Conservation (phyloP, 1,140 invertebrate genomes). For the Nasonia giraulti region DNA sequence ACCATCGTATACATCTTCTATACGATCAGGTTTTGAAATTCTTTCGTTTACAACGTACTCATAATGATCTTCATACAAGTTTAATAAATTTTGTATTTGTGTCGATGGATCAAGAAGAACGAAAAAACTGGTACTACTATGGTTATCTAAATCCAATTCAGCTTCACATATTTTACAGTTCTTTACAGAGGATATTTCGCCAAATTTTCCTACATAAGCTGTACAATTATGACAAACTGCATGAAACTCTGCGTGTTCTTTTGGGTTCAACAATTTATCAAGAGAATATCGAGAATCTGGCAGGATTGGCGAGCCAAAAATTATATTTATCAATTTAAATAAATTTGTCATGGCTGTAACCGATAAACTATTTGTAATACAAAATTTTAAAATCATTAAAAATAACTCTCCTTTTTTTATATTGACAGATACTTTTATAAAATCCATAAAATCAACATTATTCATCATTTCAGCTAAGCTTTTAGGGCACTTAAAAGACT, state of each 20-base stretch:
- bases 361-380: slow-evolving; percentile 20
- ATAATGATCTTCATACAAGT: neutral
- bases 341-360: slow-evolving; percentile 20
- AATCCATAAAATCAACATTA: slow-evolving; percentile 5
- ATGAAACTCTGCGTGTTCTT: slow-evolving; percentile 17
- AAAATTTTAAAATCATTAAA: slow-evolving; percentile 35
- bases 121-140: slow-evolving; percentile 9
- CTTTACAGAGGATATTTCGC: neutral
- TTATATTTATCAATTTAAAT: slow-evolving; percentile 30
- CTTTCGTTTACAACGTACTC: neutral
- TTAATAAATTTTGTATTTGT: slow-evolving; percentile 25
- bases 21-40: neutral
- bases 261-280: slow-evolving; percentile 25
- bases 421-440: neutral
- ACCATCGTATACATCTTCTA: slow-evolving; percentile 38
- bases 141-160: neutral
- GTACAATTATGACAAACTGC: slow-evolving; percentile 36
- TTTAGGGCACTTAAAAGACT: neutral
- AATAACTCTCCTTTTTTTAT: slow-evolving; percentile 15
- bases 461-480: neutral
- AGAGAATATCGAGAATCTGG: slow-evolving; percentile 14
- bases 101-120: slow-evolving; percentile 21
- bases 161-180: neutral
- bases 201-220: slow-evolving; percentile 13
- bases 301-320: slow-evolving; percentile 25